Evolutionary conservation across 2,797 vertebrate genomes (phyloP).

Genomic region (Poecilia velifera): DNA sequence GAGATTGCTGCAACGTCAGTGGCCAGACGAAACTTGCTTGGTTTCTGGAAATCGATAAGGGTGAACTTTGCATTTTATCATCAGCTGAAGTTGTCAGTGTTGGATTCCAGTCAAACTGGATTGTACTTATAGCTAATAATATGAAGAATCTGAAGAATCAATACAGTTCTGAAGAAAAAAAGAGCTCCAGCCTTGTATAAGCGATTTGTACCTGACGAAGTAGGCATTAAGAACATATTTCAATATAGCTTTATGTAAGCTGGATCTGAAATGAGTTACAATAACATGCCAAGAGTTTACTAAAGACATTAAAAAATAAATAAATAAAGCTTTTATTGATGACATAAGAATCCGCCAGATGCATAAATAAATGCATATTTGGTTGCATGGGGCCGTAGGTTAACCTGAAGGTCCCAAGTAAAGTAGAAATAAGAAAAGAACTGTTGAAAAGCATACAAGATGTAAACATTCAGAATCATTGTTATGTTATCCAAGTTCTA

Average conservation of each 20-base stretch:
- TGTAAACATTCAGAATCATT: neutral
- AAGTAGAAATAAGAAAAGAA: neutral
- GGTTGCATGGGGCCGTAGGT: neutral
- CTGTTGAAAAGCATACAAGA: neutral
- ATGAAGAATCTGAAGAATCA: neutral
- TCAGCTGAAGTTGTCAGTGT: neutral
- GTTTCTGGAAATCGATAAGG: neutral
- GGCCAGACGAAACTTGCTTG: neutral
- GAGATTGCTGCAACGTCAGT: neutral
- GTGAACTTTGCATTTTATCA: neutral
- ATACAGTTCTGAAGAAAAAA: neutral
- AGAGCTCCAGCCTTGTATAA: neutral
- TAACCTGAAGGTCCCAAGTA: neutral
- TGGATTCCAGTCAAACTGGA: neutral
- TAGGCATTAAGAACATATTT: neutral
- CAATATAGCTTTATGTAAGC: neutral
- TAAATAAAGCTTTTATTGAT: neutral
- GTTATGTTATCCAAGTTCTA: neutral
- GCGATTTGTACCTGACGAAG: neutral
- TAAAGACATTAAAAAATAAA: neutral
- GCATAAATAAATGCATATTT: neutral
- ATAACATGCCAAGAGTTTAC: neutral
- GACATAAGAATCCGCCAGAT: neutral
- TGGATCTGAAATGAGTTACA: neutral
- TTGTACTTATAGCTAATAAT: neutral